Evolutionary conservation across 2,797 vertebrate genomes (phyloP).

Genomic region (Bucorvus abyssinicus): DNA sequence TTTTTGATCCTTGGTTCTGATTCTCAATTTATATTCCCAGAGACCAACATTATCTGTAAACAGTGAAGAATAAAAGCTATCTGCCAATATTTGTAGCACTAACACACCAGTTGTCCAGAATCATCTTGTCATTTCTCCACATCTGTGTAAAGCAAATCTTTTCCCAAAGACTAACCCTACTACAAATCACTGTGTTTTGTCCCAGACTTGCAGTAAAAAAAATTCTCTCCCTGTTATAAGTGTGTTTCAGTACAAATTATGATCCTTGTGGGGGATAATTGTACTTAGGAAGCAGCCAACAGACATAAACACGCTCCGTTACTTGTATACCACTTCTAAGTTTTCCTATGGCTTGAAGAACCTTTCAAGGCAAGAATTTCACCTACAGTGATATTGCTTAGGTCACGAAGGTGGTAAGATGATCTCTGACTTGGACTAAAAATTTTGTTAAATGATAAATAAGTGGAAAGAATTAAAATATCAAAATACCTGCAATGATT

Average conservation of each 20-base stretch:
- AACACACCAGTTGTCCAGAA: neutral
- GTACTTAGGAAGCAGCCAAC: neutral
- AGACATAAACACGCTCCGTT: neutral
- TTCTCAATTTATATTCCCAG: neutral
- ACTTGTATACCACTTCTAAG: neutral
- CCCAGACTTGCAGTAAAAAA: neutral
- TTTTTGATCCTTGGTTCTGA: neutral
- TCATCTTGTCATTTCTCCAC: neutral
- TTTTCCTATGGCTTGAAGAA: neutral
- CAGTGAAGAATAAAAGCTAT: neutral
- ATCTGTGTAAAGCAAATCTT: neutral
- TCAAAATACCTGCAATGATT: neutral
- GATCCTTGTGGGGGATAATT: neutral
- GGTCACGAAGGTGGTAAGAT: neutral
- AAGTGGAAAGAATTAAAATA: neutral
- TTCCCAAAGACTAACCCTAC: neutral
- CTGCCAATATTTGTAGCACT: neutral
- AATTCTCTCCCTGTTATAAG: neutral
- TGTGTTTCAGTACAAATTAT: neutral
- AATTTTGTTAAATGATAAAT: neutral
- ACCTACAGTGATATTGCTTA: neutral
- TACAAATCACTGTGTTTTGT: neutral
- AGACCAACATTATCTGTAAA: neutral
- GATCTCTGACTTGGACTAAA: neutral
- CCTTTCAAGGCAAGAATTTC: neutral